phyloP scores from a whole-genome alignment of 2,113 vertebrate genomes.

The Marmota monax region DNA sequence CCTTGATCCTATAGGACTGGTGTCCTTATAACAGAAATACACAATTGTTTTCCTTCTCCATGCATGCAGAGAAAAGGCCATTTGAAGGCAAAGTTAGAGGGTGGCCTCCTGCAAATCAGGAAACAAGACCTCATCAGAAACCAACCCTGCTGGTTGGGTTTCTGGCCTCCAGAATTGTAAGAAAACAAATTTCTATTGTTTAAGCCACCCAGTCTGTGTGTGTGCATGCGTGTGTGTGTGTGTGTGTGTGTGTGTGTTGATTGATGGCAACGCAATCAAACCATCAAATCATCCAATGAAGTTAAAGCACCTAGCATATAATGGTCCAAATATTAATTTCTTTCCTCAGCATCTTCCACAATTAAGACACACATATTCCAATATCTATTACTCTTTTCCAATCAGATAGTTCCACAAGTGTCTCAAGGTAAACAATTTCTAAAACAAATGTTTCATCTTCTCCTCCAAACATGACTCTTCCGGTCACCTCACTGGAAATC shows the following conservation, averaged over 20 bases:
- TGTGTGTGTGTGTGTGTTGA: no score
- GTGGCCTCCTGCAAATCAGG: neutral
- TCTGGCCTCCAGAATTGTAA: neutral
- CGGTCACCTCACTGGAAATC: neutral
- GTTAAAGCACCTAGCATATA: neutral
- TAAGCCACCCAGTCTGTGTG: neutral
- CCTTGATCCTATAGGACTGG: neutral
- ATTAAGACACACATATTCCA: neutral
- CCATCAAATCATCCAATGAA: neutral
- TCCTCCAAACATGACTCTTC: neutral
- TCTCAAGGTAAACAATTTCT: neutral
- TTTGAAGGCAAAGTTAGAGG: neutral
- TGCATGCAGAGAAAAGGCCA: neutral
- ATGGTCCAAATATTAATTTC: neutral
- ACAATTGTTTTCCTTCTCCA: no score
- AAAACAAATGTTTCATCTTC: neutral
- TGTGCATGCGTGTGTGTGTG: no score
- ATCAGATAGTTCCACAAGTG: neutral
- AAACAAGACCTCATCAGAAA: neutral
- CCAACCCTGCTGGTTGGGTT: no score
- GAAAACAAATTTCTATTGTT: neutral
- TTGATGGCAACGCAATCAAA: neutral
- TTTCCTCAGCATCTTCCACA: neutral
- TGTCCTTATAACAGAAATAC: neutral
- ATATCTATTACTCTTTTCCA: neutral